Evolutionary conservation across 1,140 invertebrate genomes (phyloP), one percentile per base, ranked within the genome.

Genomic region (Drosophila kanapiae): DNA sequence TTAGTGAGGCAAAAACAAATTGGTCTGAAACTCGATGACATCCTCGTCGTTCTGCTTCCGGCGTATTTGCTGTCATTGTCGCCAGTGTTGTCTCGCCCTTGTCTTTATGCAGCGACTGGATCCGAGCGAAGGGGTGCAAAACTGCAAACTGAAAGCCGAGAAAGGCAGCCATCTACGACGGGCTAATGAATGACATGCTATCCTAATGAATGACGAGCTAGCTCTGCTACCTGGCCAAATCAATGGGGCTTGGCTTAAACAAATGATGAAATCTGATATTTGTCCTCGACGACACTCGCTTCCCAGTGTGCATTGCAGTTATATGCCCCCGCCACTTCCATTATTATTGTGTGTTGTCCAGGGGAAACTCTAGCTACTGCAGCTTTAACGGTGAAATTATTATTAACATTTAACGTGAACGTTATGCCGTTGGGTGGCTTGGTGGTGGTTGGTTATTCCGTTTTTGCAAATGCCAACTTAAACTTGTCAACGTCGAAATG

Each of bases 191-290:
- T 82, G 79, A 80, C 63, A 87, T 74, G 80, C 71, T 53, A 82
- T 70, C 57, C 84, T 88, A 83, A 83, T 87, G 83, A 87, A 88
- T 83, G 83, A 60, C 75, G 74, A 76, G 53, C 43, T 76, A 75
- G 60, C 57, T 33, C 37, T 31, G 31, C 49, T 59, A 57, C 60
- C 47, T 54, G 40, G 38, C 49, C 58, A 88, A 90, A 90, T 90
- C 84, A 81, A 88, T 90, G 74, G 81, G 14, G 53, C 77, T 79
- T 62, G 62, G 38, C 75, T 78, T 40, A 33, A 72, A 65, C 64
- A 90, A 87, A 81, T 78, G 80, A 90, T 84, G 84, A 88, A 88
- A 88, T 84, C 57, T 51, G 62, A 87, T 87, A 84, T 61, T 63
- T 75, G 80, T 68, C 59, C 53, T 62, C 84, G 45, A 33, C 56